Conservation (phyloP, 1,140 invertebrate genomes). For the Lordiphosa clarofinis region DNA sequence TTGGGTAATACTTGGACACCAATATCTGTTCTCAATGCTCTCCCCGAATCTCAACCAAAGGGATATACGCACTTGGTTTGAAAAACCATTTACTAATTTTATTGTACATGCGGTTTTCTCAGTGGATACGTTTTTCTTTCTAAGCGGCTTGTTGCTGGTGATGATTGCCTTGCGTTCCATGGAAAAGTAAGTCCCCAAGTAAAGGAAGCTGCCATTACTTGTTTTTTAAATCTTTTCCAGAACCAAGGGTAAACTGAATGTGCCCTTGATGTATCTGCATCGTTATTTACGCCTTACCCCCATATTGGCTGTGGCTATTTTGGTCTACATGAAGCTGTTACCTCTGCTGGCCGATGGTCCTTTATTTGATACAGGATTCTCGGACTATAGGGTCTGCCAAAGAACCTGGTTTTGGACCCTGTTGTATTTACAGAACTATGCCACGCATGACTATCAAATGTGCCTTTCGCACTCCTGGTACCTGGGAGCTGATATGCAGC, state of each 20-base stretch:
- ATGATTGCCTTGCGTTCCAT: constrained; percentile 36
- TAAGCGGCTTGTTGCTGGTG: constrained; percentile 46
- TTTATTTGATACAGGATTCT: not conserved
- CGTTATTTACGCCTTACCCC: constrained; percentile 57
- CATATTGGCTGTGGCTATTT: constrained; percentile 32
- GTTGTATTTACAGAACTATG: constrained; percentile 59
- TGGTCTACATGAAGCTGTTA: constrained; percentile 29
- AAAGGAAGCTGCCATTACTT: no score
- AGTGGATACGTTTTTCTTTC: constrained; percentile 60
- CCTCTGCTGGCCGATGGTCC: constrained; percentile 35
- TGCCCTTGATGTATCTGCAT: constrained; percentile 62
- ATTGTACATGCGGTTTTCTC: constrained; percentile 36
- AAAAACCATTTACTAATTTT: constrained; percentile 26
- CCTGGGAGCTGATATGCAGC: no score
- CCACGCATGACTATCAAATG: not conserved
- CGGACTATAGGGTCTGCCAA: constrained; percentile 35
- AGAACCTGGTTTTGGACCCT: constrained; percentile 39
- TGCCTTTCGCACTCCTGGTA: no score
- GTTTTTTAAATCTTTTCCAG: constrained; percentile 1
- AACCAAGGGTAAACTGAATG: constrained; percentile 46
- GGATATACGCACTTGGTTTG: constrained; percentile 22
- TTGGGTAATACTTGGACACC: constrained; percentile 53
- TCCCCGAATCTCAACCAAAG: constrained; percentile 22
- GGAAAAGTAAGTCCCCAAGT: constrained; percentile 29
- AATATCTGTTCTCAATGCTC: not conserved